Conservation (phyloP, 30 jellyfish, hydroid and myxozoan genomes). For the Aurelia sp. region DNA sequence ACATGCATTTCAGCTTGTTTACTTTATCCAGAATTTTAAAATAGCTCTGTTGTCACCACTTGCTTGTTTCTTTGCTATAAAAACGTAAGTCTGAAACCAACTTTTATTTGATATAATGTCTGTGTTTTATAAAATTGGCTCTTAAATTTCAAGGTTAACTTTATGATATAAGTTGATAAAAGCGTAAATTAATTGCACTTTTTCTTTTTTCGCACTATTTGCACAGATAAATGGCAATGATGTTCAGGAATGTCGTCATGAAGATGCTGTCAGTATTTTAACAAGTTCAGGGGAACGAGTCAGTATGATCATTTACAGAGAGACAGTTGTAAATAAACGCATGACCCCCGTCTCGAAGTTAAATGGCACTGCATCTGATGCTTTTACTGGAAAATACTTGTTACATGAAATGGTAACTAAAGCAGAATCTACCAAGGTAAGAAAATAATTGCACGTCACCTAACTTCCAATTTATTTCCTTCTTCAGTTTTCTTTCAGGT, state of each 20-base stretch:
- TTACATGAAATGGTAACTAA: slow-evolving; percentile 70
- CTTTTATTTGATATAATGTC: too few relatives aligned
- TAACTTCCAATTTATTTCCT: neutral
- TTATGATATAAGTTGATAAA: too few relatives aligned
- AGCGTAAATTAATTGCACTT: too few relatives aligned
- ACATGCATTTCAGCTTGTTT: too few relatives aligned
- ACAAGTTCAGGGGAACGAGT: slow-evolving; percentile 91
- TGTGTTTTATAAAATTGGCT: too few relatives aligned
- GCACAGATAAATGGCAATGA: slow-evolving; percentile 86
- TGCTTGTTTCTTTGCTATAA: too few relatives aligned
- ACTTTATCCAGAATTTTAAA: too few relatives aligned
- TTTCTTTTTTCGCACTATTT: slow-evolving; percentile 14
- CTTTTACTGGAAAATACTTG: slow-evolving; percentile 55
- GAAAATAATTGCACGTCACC: neutral
- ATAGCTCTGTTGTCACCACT: too few relatives aligned
- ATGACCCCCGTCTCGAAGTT: slow-evolving; percentile 96
- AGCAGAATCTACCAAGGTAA: slow-evolving; percentile 81
- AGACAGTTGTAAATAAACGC: slow-evolving; percentile 80
- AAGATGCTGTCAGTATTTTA: slow-evolving; percentile 89
- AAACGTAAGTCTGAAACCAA: too few relatives aligned
- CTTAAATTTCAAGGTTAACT: too few relatives aligned
- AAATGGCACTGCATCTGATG: slow-evolving; percentile 72
- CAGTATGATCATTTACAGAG: slow-evolving; percentile 86
- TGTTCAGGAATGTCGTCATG: slow-evolving; percentile 89
- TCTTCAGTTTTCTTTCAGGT: neutral